Conservation (phyloP, 2,113 vertebrate genomes). For the Odocoileus hemionus region DNA sequence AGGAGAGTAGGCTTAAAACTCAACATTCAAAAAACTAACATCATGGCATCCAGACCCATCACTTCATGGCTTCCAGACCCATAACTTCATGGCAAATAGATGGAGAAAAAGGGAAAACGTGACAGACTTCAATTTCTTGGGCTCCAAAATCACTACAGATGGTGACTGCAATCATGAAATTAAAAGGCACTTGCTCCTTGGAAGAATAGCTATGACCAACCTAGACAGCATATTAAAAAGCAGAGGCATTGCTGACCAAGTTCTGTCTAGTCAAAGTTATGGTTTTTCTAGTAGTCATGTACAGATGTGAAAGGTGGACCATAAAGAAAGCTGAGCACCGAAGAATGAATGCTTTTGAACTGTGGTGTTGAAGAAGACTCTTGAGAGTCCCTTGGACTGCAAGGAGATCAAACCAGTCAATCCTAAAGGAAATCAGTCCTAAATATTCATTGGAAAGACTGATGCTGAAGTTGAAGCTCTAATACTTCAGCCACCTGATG, state of each 20-base stretch:
- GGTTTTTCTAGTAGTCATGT: not conserved
- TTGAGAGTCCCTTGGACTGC: not conserved
- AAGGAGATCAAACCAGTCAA: not conserved
- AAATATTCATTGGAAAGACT: not conserved
- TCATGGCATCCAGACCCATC: too few species aligned
- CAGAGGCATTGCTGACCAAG: not conserved
- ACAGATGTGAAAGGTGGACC: not conserved
- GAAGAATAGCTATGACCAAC: too few species aligned
- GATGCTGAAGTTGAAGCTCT: not conserved
- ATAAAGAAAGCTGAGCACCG: not conserved
- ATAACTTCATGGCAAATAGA: too few species aligned
- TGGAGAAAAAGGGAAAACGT: too few species aligned
- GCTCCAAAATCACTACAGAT: too few species aligned
- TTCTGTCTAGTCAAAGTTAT: not conserved
- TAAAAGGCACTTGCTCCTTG: too few species aligned
- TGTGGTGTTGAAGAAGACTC: not conserved
- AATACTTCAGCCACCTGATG: not conserved
- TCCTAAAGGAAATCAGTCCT: not conserved
- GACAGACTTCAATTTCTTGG: too few species aligned
- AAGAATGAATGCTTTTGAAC: not conserved
- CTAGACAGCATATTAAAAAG: not conserved
- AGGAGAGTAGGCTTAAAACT: too few species aligned
- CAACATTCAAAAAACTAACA: too few species aligned
- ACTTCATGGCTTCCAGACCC: too few species aligned
- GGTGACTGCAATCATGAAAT: too few species aligned